Evolutionary conservation across 2,797 vertebrate genomes (phyloP).

Genomic region (Pteropus rufus): DNA sequence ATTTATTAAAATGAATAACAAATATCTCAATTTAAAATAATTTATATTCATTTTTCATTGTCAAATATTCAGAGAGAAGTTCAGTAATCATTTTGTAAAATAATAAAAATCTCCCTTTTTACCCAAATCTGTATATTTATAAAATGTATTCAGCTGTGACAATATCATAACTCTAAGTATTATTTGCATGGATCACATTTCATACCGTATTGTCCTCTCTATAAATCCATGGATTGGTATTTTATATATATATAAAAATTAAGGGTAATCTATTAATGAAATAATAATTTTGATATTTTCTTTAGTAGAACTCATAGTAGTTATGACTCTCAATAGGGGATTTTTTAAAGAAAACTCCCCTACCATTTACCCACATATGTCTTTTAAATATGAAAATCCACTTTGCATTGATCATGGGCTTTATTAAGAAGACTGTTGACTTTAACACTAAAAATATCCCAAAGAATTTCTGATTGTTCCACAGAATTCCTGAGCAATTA

Average conservation of each 20-base stretch:
- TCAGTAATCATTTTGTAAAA: background rate
- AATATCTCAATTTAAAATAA: background rate
- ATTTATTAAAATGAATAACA: background rate
- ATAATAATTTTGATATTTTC: background rate
- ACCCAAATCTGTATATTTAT: background rate
- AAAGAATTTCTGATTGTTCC: conserved; percentile 35
- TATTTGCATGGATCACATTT: background rate
- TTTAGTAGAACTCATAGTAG: background rate
- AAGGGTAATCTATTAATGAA: background rate
- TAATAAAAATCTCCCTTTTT: background rate
- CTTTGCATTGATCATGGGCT: conserved; percentile 21
- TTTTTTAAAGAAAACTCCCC: conserved; percentile 62
- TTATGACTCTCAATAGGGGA: background rate
- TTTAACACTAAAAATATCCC: conserved; percentile 55
- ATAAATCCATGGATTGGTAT: background rate
- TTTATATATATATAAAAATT: background rate
- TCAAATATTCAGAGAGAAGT: conserved; percentile 9
- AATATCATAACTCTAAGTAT: background rate
- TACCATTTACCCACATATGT: background rate
- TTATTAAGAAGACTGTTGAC: conserved; percentile 48
- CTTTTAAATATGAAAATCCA: conserved; percentile 44
- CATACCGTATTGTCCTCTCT: background rate
- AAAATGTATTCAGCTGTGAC: background rate
- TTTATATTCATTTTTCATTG: conserved; percentile 9
- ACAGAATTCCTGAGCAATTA: conserved; percentile 36